These are phyloP conservation scores for Poeciliopsis turrubarensis DNA, from an alignment of 2,113 vertebrate species.

Conservation along the genomic window DNA sequence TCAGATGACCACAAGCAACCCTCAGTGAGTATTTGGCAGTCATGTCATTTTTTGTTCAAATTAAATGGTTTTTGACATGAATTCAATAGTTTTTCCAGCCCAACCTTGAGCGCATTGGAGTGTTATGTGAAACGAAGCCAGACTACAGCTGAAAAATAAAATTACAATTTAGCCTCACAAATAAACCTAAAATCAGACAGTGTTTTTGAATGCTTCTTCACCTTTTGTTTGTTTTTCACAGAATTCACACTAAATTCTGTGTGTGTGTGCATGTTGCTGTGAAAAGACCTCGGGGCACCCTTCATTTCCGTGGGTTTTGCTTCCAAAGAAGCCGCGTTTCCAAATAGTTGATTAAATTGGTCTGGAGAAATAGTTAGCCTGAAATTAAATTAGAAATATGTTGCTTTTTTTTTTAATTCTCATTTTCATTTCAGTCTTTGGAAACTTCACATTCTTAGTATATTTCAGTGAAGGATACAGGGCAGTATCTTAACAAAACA, in stretches of 20 bases:
- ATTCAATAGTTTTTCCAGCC: conserved; percentile 6
- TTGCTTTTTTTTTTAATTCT: neutral
- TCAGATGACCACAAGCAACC: conserved; percentile 35
- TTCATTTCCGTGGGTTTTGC: neutral
- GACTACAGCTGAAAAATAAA: neutral
- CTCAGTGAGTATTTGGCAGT: neutral
- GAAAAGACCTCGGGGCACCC: neutral
- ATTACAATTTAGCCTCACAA: neutral
- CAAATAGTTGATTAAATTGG: neutral
- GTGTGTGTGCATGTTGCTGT: neutral
- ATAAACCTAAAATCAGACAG: neutral
- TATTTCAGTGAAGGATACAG: neutral
- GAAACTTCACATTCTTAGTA: neutral
- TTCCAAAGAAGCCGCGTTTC: neutral
- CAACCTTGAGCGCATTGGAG: conserved; percentile 24
- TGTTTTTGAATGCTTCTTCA: conserved; percentile 13
- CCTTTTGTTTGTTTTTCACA: conserved; percentile 13
- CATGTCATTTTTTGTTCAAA: conserved; percentile 6
- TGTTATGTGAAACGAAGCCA: conserved; percentile 1
- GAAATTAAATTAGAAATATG: neutral
- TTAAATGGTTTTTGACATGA: conserved; percentile 20
- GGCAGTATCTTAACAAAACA: neutral
- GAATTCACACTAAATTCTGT: conserved; percentile 17
- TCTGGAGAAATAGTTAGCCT: neutral
- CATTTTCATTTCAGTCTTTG: neutral